A percentile compares a stretch with the other conserved stretches of the same genome.
phyloP scores from a whole-genome alignment of 2,888 invertebrate species.

The Mechanitis messenoides region DNA sequence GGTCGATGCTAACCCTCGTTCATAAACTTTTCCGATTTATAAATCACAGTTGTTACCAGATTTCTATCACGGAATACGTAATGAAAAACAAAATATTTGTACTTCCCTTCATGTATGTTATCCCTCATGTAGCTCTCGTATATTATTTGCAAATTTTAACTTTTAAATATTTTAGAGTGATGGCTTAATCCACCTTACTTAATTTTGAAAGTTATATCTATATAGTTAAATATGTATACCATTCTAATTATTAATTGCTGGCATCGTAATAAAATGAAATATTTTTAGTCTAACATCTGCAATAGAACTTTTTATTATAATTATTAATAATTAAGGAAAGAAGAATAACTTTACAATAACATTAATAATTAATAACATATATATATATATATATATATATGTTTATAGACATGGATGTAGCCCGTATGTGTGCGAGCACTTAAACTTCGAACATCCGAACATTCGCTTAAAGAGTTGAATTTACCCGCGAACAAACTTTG shows the following conservation, averaged over 20 bases:
- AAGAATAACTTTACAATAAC: not conserved
- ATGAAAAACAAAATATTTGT: conserved; percentile 2
- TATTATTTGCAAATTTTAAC: too few relatives aligned
- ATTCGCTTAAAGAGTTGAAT: conserved; percentile 6
- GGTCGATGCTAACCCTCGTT: conserved; percentile 4
- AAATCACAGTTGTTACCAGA: conserved; percentile 5
- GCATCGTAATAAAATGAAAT: too few relatives aligned
- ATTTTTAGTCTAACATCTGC: too few relatives aligned
- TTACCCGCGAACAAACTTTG: conserved; percentile 4
- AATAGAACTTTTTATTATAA: not conserved
- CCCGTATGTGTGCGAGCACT: not conserved
- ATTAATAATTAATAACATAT: conserved; percentile 3
- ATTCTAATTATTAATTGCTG: too few relatives aligned
- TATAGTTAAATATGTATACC: too few relatives aligned
- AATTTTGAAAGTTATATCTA: too few relatives aligned
- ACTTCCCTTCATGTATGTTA: not conserved
- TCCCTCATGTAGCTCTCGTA: not conserved
- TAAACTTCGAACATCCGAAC: conserved; percentile 3
- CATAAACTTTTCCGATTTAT: conserved; percentile 4
- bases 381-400: conserved; percentile 9
- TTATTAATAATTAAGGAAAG: not conserved
- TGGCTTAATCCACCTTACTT: too few relatives aligned
- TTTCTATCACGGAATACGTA: conserved; percentile 6
- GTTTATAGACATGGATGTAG: conserved; percentile 8
- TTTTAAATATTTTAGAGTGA: too few relatives aligned